Percentiles rank a stretch among this genome's conserved stretches.
phyloP scores from a whole-genome alignment of 2,888 invertebrate species.

The Brachynemurus nebulosus region DNA sequence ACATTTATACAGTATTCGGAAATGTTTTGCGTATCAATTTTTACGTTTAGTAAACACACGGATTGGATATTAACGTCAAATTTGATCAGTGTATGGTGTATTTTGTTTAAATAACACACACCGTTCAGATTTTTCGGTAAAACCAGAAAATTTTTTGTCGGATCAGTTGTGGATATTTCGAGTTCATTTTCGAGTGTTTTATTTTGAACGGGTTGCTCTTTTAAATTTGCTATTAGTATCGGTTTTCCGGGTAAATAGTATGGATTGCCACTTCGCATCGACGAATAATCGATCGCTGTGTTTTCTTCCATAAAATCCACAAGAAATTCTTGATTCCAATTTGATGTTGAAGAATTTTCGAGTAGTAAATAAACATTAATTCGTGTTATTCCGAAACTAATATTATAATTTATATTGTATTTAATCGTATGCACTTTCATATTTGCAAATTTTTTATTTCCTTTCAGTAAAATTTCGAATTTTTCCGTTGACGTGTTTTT shows the following conservation, averaged over 20 bases:
- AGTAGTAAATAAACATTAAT: conserved; percentile 24
- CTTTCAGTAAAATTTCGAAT: too few species aligned
- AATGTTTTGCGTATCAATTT: conserved; percentile 14
- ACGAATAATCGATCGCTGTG: conserved; percentile 10
- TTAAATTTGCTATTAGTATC: conserved; percentile 28
- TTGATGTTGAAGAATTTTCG: background rate
- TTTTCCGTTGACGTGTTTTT: conserved; percentile 18
- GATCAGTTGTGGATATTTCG: conserved; percentile 19
- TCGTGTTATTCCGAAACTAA: conserved; percentile 29
- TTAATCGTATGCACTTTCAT: conserved; percentile 28
- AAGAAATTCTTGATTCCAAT: background rate
- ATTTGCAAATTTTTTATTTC: too few species aligned
- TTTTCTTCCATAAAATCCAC: conserved; percentile 2
- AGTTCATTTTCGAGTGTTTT: conserved; percentile 13
- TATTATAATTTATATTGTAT: conserved; percentile 31
- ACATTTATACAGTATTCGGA: conserved; percentile 20
- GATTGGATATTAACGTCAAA: conserved; percentile 37
- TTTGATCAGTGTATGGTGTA: conserved; percentile 28
- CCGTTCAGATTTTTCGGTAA: conserved; percentile 33
- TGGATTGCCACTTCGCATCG: conserved; percentile 53
- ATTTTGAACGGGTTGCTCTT: background rate
- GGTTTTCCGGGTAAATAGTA: conserved; percentile 58
- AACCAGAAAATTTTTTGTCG: conserved; percentile 25
- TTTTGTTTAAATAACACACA: conserved; percentile 30
- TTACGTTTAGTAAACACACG: conserved; percentile 30